These are phyloP conservation scores for Bombus sibiricus DNA, from an alignment of 1,140 invertebrate species.

Conservation along the genomic window DNA sequence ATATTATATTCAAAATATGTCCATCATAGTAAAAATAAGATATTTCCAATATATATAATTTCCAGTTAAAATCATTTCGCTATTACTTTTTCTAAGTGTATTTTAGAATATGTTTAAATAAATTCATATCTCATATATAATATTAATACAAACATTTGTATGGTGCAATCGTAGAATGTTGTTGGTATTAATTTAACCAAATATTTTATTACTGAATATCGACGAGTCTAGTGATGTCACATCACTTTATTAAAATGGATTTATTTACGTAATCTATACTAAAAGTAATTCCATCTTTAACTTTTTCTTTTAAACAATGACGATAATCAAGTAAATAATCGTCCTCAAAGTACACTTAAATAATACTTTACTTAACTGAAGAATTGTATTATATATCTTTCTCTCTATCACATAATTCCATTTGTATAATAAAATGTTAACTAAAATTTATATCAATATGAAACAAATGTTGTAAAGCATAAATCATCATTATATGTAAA, in stretches of 20 bases:
- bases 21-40: background rate
- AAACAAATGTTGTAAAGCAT: background rate
- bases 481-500: background rate
- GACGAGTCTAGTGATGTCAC: background rate
- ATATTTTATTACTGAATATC: slow-evolving; percentile 1
- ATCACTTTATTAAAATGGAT: background rate
- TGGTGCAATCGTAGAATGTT: background rate
- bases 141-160: background rate
- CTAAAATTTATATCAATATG: slow-evolving; percentile 6
- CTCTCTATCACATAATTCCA: background rate
- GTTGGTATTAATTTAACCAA: background rate
- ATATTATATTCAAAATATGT: slow-evolving; percentile 11
- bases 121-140: background rate
- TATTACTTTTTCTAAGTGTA: background rate
- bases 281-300: background rate
- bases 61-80: background rate
- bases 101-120: background rate
- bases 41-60: background rate
- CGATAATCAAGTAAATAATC: background rate
- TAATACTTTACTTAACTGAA: background rate
- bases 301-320: background rate
- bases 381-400: background rate
- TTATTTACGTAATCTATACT: background rate
- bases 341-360: background rate
- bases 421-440: background rate